phyloP scores from a whole-genome alignment of 2,797 vertebrate species.

The Phataginus tetradactyla region DNA sequence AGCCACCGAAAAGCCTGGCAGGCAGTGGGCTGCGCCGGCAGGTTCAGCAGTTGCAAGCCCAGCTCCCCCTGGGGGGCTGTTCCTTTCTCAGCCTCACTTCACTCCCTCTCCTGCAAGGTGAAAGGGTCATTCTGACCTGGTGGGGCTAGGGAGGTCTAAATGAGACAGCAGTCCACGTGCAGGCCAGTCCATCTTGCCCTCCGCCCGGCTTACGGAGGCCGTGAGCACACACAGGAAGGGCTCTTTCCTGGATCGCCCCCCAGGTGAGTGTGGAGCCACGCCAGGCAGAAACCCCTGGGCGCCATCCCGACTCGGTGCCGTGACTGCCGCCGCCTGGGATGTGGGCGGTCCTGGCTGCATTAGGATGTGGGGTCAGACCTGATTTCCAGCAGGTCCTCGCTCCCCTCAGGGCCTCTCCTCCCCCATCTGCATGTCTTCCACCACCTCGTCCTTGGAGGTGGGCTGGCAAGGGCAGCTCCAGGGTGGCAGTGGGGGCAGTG shows the following conservation, averaged over 20 bases:
- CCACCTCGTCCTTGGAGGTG: rapidly evolving
- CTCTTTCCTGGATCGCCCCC: rapidly evolving
- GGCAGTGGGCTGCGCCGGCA: too few species aligned
- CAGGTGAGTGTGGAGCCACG: neutral
- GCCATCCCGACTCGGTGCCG: rapidly evolving
- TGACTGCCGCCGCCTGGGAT: neutral
- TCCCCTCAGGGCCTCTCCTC: too few species aligned
- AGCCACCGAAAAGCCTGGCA: too few species aligned
- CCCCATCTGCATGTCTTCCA: rapidly evolving
- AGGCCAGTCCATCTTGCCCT: rapidly evolving
- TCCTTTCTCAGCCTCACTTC: neutral
- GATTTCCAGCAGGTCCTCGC: neutral
- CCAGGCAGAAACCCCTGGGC: rapidly evolving
- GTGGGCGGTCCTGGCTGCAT: neutral
- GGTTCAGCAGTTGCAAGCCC: neutral
- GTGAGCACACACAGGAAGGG: rapidly evolving
- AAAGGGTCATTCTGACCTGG: rapidly evolving
- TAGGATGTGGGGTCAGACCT: neutral
- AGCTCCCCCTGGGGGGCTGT: neutral
- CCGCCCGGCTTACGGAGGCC: rapidly evolving
- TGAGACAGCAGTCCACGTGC: too few species aligned
- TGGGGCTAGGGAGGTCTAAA: rapidly evolving
- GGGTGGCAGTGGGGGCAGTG: rapidly evolving
- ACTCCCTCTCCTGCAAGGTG: too few species aligned
- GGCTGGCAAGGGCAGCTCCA: neutral